Base-by-base conservation (phyloP, 92 coral and sea anemone species). In the Epizoanthus scotinus region DNA sequence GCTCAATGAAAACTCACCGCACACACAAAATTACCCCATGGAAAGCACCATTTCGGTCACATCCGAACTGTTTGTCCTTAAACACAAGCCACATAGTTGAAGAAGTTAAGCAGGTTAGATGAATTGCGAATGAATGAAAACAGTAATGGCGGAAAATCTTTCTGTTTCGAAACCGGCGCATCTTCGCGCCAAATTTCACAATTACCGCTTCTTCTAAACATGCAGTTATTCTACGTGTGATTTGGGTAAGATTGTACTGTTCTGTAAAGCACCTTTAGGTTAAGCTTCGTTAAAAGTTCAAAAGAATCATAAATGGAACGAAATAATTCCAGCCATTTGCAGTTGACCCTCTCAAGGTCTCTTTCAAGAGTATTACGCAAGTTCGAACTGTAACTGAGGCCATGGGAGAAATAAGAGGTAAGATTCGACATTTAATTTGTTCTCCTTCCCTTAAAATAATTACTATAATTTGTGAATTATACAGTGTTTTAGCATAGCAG, bases 91-190 rank as follows among this genome's bases (percentile, higher is more conserved):
- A 73, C 79, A 31, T 19, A 18, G 47, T 34, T 67, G 49, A 59
- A 12, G 36, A 75, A 58, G 68, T 59, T 36, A 59, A 67, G 63
- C 55, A 75, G 54, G 12, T 21, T 20, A 10, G 67, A 19, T 36
- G 67, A 75, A 75, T 55, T 22, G 38, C 68, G 68, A 75, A 75
- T 75, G 81, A 75, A 75, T 75, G 81, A 75, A 75, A 75, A 75
- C 81, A 75, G 81, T 75, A 75, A 73, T 75, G 81, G 81, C 81
- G 81, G 81, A 75, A 25, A 28, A 14, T 2, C 36, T 34, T 59
- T 75, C 66, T 74, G 66, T 74, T 74, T 74, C 80, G 80, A 75
- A 75, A 40, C 81, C 81, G 81, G 81, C 81, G 67, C 63, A 36
- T 21, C 67, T 75, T 75, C 67, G 81, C 81, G 81, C 81, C 81